Percentiles rank a stretch among this genome's conserved stretches.
Conservation (phyloP, 1,140 invertebrate genomes). For the Conopomorpha cramerella region DNA sequence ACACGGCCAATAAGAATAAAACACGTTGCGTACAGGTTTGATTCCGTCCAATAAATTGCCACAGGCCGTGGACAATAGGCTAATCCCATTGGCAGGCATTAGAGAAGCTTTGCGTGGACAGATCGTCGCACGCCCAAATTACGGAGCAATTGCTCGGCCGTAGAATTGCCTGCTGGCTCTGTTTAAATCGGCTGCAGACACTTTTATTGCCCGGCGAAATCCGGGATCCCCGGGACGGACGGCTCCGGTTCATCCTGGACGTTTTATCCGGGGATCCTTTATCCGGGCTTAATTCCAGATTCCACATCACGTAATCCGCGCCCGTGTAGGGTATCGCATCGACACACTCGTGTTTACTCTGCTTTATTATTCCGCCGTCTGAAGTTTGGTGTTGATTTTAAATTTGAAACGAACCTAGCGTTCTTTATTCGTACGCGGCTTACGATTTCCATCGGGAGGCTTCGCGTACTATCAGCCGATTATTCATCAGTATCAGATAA, state of each 20-base stretch:
- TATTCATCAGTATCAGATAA: conserved; percentile 42
- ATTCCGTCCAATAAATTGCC: conserved; percentile 52
- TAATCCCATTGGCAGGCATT: conserved; percentile 55
- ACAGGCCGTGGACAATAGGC: conserved; percentile 38
- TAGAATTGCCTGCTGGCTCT: conserved; percentile 52
- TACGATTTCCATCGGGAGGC: too few species aligned
- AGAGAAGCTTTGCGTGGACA: conserved; percentile 53
- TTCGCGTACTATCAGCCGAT: too few species aligned
- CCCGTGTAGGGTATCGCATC: conserved; percentile 58
- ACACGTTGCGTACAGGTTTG: conserved; percentile 35
- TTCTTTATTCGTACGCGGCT: too few species aligned
- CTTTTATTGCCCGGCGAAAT: conserved; percentile 59
- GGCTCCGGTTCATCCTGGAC: conserved; percentile 37
- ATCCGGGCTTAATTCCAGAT: conserved; percentile 51
- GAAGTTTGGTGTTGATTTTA: too few species aligned
- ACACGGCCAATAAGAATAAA: too few species aligned
- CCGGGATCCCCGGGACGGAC: conserved; percentile 34
- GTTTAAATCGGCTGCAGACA: conserved; percentile 59
- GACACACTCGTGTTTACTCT: too few species aligned
- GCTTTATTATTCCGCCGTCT: too few species aligned
- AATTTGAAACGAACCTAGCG: too few species aligned
- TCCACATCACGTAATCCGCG: conserved; percentile 59
- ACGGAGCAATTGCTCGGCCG: conserved; percentile 55
- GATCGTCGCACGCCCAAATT: conserved; percentile 44
- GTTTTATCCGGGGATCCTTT: neutral